These are phyloP conservation scores for Monodelphis domestica DNA, from an alignment of 2,797 vertebrate species.

Conservation along the genomic window DNA sequence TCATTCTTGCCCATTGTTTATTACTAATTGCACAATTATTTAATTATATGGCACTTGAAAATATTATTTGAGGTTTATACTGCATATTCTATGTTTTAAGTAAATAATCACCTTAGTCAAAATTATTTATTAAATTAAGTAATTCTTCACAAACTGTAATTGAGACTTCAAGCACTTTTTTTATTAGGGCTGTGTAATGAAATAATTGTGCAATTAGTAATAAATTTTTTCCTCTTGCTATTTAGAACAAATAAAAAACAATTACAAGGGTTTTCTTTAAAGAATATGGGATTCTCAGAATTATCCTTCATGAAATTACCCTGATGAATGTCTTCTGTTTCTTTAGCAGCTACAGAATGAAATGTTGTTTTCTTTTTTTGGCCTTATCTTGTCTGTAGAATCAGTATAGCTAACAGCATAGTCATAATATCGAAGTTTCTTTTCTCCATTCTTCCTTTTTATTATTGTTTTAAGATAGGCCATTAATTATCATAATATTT, in stretches of 20 bases:
- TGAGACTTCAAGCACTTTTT: constrained; percentile 65
- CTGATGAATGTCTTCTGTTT: constrained; percentile 66
- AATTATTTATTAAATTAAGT: constrained; percentile 75
- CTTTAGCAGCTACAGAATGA: constrained; percentile 51
- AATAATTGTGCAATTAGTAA: constrained; percentile 74
- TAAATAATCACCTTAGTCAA: constrained; percentile 76
- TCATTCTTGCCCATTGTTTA: constrained; percentile 68
- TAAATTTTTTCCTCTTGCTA: constrained; percentile 70
- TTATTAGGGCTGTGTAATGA: constrained; percentile 74
- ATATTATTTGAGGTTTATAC: constrained; percentile 65
- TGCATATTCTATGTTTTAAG: constrained; percentile 76
- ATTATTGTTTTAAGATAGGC: neutral
- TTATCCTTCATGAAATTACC: constrained; percentile 63
- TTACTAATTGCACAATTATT: constrained; percentile 78
- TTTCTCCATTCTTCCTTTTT: constrained; percentile 2
- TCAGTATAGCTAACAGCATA: neutral
- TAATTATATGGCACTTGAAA: constrained; percentile 68
- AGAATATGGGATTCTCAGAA: constrained; percentile 67
- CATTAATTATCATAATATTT: neutral
- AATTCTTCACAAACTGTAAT: constrained; percentile 69
- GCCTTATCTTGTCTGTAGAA: constrained; percentile 26
- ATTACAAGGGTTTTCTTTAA: constrained; percentile 61
- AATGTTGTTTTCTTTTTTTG: constrained; percentile 13
- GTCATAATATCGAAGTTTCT: neutral
- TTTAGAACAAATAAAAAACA: constrained; percentile 74